A percentile compares a stretch with the other conserved stretches of the same genome.
These are phyloP conservation scores for Zaprionus ornatus DNA, from an alignment of 1,140 invertebrate species.

Conservation along the genomic window DNA sequence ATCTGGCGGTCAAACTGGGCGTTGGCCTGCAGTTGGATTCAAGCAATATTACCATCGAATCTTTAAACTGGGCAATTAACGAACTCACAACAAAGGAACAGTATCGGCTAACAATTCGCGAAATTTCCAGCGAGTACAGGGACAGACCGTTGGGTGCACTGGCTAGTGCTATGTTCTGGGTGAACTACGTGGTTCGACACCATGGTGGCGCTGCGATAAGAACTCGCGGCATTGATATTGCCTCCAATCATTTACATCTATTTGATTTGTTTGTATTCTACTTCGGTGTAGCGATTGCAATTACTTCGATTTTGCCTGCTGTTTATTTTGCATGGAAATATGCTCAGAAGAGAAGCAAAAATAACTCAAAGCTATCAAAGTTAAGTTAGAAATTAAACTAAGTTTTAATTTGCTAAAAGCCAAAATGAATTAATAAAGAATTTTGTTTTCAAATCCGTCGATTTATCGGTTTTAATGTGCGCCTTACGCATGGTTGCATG, in stretches of 20 bases:
- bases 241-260: conserved; percentile 66
- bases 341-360: conserved; percentile 46
- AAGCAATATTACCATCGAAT: conserved; percentile 59
- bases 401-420: conserved; percentile 8
- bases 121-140: conserved; percentile 84
- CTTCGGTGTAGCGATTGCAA: conserved; percentile 31
- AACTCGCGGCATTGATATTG: conserved; percentile 61
- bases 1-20: conserved; percentile 65
- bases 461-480: conserved; percentile 21
- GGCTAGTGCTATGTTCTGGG: conserved; percentile 86
- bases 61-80: conserved; percentile 70
- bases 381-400: conserved; percentile 47
- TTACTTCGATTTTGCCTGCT: conserved; percentile 34
- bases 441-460: background rate
- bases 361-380: conserved; percentile 53
- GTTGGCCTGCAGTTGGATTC: conserved; percentile 60
- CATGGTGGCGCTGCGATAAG: conserved; percentile 83
- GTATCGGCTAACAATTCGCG: conserved; percentile 82
- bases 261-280: conserved; percentile 72
- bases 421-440: conserved; percentile 31
- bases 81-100: conserved; percentile 49
- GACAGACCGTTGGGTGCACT: conserved; percentile 85
- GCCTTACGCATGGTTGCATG: conserved; percentile 12
- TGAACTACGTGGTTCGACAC: conserved; percentile 86
- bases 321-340: conserved; percentile 39